Evolutionary conservation across 2,888 invertebrate genomes (phyloP), one percentile per base, ranked within the genome.

Genomic region (Coremacera marginata): DNA sequence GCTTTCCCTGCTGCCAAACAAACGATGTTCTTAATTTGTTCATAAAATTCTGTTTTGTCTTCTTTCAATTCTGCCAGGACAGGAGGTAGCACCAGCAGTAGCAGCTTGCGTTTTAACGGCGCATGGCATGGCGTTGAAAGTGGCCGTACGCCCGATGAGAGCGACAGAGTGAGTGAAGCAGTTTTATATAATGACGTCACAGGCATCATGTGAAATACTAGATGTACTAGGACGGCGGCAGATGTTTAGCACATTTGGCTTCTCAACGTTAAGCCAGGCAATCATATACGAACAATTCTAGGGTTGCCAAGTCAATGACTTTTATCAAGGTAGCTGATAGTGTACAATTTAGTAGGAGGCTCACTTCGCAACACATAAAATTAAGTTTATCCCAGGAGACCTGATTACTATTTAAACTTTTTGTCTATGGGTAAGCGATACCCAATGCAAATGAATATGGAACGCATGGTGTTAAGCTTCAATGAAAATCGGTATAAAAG

Each of bases 131-230:
- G 60, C 14, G 44, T 9, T 63, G 52, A 11, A 49, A 49, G 49
- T 16, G 16, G 19, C 44, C 9, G 16, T 19, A 16, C 31, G n/a
- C 7, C 34, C 34, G 37, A n/a, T n/a, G 70, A 51, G 74, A 75
- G 74, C 22, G 65, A 31, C 25, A 65, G 74, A 74, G 65, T 16
- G 65, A 51, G 52, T 14, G 74, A 49, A n/a, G 22, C 71, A 7
- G 37, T n/a, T 44, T 19, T 60, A 60, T 7, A n/a, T 60, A n/a
- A 49, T 70, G 75, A 75, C 75, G 75, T 75, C 75, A 74, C 74
- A 67, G 25, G 31, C 37, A 22, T 22, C 44, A 37, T 7, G 25
- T 57, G 44, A 49, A 72, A 74, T 22, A 3, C n/a, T 49, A 49
- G 22, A 68, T 51, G 68, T 22, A 51, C 68, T 22, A 25, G 34